Evolutionary conservation across 2,113 vertebrate species (phyloP).

Genomic region (Notechis scutatus): DNA sequence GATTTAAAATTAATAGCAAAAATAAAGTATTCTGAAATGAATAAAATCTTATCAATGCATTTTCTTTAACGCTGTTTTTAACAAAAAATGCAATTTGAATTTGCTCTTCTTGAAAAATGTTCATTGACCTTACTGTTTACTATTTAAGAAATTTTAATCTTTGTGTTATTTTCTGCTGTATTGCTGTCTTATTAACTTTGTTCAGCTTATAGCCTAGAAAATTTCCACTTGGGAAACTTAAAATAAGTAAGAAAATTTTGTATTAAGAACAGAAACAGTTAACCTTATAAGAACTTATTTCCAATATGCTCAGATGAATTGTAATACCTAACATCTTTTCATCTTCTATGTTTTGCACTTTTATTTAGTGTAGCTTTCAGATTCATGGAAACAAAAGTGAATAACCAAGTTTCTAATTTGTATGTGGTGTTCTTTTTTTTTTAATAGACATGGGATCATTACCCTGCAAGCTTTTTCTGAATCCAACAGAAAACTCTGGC

Average conservation of each 20-base stretch:
- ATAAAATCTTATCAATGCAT: neutral
- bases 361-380: neutral
- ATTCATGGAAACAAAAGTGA: slow-evolving; percentile 21
- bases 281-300: neutral
- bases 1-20: neutral
- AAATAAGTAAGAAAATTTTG: neutral
- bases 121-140: neutral
- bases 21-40: neutral
- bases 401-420: neutral
- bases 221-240: neutral
- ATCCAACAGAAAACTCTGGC: slow-evolving; percentile 91
- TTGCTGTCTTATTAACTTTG: neutral
- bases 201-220: neutral
- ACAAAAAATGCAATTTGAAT: neutral
- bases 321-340: neutral
- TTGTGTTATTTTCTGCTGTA: neutral
- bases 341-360: neutral
- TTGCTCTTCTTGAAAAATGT: neutral
- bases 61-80: neutral
- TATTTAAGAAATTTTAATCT: neutral
- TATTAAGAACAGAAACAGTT: neutral
- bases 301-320: neutral
- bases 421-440: neutral
- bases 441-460: slow-evolving; percentile 86
- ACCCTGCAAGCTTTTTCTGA: slow-evolving; percentile 94